Evolutionary conservation across 2,797 vertebrate genomes (phyloP).

Genomic region (Artibeus jamaicensis): DNA sequence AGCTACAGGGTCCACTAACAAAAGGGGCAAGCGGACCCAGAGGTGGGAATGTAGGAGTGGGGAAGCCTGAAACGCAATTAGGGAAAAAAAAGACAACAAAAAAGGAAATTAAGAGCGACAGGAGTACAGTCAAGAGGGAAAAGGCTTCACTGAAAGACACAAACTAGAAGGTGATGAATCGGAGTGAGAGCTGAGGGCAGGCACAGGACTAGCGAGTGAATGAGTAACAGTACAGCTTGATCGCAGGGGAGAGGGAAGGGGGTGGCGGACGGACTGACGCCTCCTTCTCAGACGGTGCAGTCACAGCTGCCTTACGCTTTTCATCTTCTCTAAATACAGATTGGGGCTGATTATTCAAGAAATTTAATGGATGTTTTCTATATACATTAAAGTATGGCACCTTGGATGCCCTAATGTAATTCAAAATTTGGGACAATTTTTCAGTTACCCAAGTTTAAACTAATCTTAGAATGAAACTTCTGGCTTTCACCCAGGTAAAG

Average conservation of each 20-base stretch:
- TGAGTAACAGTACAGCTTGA: neutral
- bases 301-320: neutral
- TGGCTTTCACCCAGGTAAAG: neutral
- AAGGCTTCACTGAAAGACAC: neutral
- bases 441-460: neutral
- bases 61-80: neutral
- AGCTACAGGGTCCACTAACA: neutral
- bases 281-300: neutral
- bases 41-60: neutral
- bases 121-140: neutral
- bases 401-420: neutral
- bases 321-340: neutral
- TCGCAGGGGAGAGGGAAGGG: neutral
- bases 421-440: constrained; percentile 1
- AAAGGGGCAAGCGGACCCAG: neutral
- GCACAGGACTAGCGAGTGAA: neutral
- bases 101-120: neutral
- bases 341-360: neutral
- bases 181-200: neutral
- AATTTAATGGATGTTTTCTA: neutral
- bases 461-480: neutral
- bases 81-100: neutral
- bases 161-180: neutral
- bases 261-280: neutral
- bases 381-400: neutral